Base-by-base conservation (phyloP, 2,797 vertebrate genomes). In the Gila robusta region DNA sequence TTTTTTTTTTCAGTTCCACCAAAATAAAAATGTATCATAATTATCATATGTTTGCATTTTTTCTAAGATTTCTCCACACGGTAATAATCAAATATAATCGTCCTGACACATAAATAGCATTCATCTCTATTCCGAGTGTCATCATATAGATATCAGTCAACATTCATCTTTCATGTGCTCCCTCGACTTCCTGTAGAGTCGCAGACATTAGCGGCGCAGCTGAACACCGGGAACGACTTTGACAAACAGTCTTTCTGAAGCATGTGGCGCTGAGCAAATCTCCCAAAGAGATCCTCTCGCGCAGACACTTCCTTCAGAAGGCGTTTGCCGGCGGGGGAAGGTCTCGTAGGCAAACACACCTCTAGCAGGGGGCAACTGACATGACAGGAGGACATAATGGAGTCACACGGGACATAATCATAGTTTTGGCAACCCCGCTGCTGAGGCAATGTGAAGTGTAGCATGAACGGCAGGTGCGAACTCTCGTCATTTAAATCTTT, bases 321-420 rank as follows among this genome's bases (percentile, higher is more conserved):
- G 70, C 8, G 19, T 64, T 64, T 83, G 81, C n/a, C 32, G 37
- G 39, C 41, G 37, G 56, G 52, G 41, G 28, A 19, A 39, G 62
- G 39, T 32, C 79, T 35, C 19, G 11, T 83, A 70, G 70, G 71
- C 72, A 62, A 74, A 59, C 52, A 73, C 62, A 84, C 73, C 44
- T 69, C 62, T 14, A 0, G n/a, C 80, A 69, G 79, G 79, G 79
- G 44, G 44, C 64, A 37, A 35, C 56, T 73, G 32, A 35, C 44
- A 37, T 56, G 87, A 74, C 76, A 37, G 83, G 41, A 74, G 80
- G 71, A 54, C n/a, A 64, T 86, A 79, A 83, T 83, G 72, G 80
- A 83, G 78, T 19, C 49, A 49, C 37, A 79, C 28, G 59, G 62
- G 80, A 7, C 39, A 74, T 69, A 64, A 83, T 80, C 72, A 66